Conservation (phyloP, 2,113 vertebrate genomes). For the Reinhardtius hippoglossoides region DNA sequence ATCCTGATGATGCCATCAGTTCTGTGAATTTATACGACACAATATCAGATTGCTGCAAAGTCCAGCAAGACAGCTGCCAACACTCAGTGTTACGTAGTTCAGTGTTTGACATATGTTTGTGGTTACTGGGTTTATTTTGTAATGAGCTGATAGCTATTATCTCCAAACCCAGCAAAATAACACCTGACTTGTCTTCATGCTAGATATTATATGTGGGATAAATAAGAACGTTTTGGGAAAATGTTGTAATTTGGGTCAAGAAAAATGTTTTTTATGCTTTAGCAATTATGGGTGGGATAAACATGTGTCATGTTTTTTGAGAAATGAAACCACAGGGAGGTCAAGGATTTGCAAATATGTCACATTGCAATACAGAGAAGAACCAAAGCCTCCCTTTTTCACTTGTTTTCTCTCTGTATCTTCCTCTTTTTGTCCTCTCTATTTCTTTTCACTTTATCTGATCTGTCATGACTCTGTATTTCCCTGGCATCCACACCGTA, state of each 20-base stretch:
- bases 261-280: too few relatives aligned
- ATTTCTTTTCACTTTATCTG: background rate
- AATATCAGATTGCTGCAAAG: constrained; percentile 17
- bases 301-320: background rate
- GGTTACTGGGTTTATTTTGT: background rate
- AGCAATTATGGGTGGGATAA: background rate
- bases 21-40: constrained; percentile 22
- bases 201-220: background rate
- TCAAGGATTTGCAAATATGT: background rate
- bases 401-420: constrained; percentile 15
- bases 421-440: constrained; percentile 22
- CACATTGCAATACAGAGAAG: background rate
- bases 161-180: background rate
- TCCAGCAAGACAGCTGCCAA: constrained; percentile 10
- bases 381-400: constrained; percentile 2
- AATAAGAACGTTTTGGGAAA: background rate
- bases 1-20: constrained; percentile 34
- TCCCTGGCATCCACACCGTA: background rate
- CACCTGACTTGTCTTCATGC: background rate
- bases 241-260: background rate
- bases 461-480: background rate
- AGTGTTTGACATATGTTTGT: constrained; percentile 22
- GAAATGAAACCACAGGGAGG: constrained; percentile 30
- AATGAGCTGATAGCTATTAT: background rate
- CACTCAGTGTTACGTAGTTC: constrained; percentile 10